phyloP scores from a whole-genome alignment of 1,140 invertebrate species.

The Cecropterus lyciades region DNA sequence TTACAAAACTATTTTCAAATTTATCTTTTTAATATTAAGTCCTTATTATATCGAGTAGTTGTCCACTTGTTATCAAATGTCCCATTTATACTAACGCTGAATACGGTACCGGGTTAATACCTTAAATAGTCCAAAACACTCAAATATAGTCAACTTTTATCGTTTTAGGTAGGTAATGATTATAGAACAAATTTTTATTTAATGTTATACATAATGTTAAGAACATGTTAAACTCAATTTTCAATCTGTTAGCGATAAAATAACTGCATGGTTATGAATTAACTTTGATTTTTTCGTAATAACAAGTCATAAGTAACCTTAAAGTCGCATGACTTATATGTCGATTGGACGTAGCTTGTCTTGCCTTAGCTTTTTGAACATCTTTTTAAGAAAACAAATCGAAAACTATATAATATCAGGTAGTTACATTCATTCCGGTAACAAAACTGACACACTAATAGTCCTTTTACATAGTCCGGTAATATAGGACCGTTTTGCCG shows the following conservation, averaged over 20 bases:
- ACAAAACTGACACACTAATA: conserved; percentile 61
- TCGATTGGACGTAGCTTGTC: conserved; percentile 47
- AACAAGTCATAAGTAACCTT: conserved; percentile 5
- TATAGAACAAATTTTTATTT: conserved; percentile 34
- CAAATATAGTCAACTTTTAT: conserved; percentile 42
- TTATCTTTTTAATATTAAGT: no score
- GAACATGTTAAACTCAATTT: conserved; percentile 17
- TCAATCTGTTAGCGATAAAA: conserved; percentile 4
- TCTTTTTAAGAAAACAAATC: conserved; percentile 1
- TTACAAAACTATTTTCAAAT: no score
- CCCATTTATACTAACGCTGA: conserved; percentile 53
- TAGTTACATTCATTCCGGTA: conserved; percentile 38
- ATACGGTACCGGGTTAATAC: conserved; percentile 58
- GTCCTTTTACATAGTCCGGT: no score
- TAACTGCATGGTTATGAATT: conserved; percentile 43
- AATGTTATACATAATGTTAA: conserved; percentile 26
- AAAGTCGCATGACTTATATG: conserved; percentile 26
- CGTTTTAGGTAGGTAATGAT: conserved; percentile 44
- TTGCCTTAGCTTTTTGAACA: conserved; percentile 41
- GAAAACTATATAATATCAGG: conserved; percentile 13
- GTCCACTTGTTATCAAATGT: conserved; percentile 56
- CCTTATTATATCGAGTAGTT: neutral
- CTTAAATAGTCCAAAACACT: conserved; percentile 47
- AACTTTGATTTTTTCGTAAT: neutral
- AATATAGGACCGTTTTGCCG: no score